These are phyloP conservation scores for Cyprinodon brontotheroides DNA, from an alignment of 2,113 vertebrate species.

Conservation along the genomic window DNA sequence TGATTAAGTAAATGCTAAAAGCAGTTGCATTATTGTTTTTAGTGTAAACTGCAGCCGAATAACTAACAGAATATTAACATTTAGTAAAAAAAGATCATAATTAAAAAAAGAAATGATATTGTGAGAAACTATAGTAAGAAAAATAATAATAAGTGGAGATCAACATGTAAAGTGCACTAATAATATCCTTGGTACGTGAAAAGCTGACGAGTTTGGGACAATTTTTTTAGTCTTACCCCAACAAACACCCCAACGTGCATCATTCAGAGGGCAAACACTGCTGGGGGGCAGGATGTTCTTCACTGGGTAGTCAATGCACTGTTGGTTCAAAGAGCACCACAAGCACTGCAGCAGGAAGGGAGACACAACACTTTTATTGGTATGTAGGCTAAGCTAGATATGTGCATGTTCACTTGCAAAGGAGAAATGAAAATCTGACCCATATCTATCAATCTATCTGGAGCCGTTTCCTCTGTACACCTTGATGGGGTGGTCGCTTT, in stretches of 20 bases:
- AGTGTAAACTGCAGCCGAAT: too few species aligned
- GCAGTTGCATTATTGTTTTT: too few species aligned
- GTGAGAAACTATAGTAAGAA: not conserved
- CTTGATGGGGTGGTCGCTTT: too few species aligned
- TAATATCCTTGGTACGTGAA: not conserved
- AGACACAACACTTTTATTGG: not conserved
- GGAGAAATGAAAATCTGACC: too few species aligned
- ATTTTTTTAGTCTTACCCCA: constrained; percentile 84
- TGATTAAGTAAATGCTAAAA: too few species aligned
- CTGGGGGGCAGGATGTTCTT: constrained; percentile 82
- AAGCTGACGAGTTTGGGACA: too few species aligned
- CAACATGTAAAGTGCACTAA: not conserved
- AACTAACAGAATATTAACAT: not conserved
- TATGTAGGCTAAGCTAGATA: not conserved
- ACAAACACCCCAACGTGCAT: constrained; percentile 92
- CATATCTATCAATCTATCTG: too few species aligned
- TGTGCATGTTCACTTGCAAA: not conserved
- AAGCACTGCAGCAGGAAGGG: constrained; percentile 83
- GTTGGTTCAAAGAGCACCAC: constrained; percentile 84
- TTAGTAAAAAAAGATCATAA: not conserved
- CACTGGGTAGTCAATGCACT: constrained; percentile 87
- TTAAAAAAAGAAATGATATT: not conserved
- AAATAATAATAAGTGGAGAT: not conserved
- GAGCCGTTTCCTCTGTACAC: too few species aligned
- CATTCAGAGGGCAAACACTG: constrained; percentile 81